Evolutionary conservation across 1,140 invertebrate species (phyloP), one percentile per base, ranked within the genome.

Genomic region (Calephelis virginiensis): DNA sequence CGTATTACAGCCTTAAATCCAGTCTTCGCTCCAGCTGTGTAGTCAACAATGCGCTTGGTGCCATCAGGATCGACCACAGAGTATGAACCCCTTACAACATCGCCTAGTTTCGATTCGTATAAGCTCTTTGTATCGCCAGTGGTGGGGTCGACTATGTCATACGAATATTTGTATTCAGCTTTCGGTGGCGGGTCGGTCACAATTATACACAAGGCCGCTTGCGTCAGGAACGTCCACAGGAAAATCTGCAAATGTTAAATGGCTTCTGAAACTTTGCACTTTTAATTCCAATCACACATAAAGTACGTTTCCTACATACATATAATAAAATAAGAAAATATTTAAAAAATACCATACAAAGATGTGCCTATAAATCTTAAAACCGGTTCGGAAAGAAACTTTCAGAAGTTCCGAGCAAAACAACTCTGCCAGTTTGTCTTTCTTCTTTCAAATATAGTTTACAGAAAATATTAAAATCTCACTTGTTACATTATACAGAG

Each of bases 1-100:
- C 84, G 83, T 5, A 96, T 93, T 17, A 94, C 87, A 1, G 95
- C 95, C 84, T 95, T 93, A 83, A 95, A 95, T 14, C 95, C 95
- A 66, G 92, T 93, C 75, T 94, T 91, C 0, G 94, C 90, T 72
- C 95, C 95, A 8, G 95, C 94, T 5, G 93, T 94, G 84, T 96
- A 96, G 46, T 95, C 92, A 6, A 96, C 95, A 45, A 93, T 94
- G 43, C 95, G 92, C 61, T 92, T 89, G 46, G 92, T 94, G 9
- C 95, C 95, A 78, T 96, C 94, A 11, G 94, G 92, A 70, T 94
- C 93, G 38, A 94, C 75, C 5, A 94, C 81, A 43, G 92, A 92
- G 73, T 94, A 94, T 11, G 89, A 85, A 40, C 93, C 93, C 49
- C 90, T 90, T 12, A 94, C 93, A 10, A 91, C 82, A 70, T 94